Evolutionary conservation across 2,113 vertebrate genomes (phyloP).

Genomic region (zebrafish (Danio rerio)): DNA sequence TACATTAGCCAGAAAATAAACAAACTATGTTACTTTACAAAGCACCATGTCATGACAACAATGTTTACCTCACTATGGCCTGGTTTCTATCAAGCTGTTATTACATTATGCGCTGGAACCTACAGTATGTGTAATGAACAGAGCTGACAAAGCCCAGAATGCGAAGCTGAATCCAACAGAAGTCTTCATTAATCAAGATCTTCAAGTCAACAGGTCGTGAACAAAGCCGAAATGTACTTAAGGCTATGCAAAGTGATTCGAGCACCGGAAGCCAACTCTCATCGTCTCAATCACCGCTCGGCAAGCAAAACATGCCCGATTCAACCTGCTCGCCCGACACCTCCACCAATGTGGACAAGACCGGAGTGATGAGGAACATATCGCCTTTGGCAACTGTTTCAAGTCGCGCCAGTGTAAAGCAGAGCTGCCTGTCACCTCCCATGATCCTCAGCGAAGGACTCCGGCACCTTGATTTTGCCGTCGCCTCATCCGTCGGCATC

Average conservation of each 20-base stretch:
- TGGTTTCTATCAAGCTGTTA: background rate
- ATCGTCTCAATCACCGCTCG: slow-evolving; percentile 26
- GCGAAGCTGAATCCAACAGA: background rate
- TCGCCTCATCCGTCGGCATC: slow-evolving; percentile 74
- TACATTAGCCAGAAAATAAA: background rate
- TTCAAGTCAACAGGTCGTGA: slow-evolving; percentile 5
- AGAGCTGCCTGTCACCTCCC: slow-evolving; percentile 69
- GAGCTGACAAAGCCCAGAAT: background rate
- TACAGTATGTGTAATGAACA: background rate
- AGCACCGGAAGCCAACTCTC: slow-evolving; percentile 21
- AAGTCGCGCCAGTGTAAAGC: slow-evolving; percentile 70
- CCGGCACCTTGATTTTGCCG: slow-evolving; percentile 70
- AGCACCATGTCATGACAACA: background rate
- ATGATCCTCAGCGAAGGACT: slow-evolving; percentile 69
- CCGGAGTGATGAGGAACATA: slow-evolving; percentile 75
- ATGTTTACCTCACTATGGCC: background rate
- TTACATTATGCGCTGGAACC: background rate
- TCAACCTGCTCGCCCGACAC: slow-evolving; percentile 63
- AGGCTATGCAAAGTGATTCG: slow-evolving; percentile 15
- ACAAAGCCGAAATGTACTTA: background rate
- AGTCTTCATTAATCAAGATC: slow-evolving; percentile 7
- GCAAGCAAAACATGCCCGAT: slow-evolving; percentile 50
- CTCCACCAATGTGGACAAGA: slow-evolving; percentile 71
- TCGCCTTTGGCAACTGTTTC: slow-evolving; percentile 76
- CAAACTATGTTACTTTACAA: background rate